phyloP scores from a whole-genome alignment of 2,797 vertebrate genomes.

The Austrolebias charrua region DNA sequence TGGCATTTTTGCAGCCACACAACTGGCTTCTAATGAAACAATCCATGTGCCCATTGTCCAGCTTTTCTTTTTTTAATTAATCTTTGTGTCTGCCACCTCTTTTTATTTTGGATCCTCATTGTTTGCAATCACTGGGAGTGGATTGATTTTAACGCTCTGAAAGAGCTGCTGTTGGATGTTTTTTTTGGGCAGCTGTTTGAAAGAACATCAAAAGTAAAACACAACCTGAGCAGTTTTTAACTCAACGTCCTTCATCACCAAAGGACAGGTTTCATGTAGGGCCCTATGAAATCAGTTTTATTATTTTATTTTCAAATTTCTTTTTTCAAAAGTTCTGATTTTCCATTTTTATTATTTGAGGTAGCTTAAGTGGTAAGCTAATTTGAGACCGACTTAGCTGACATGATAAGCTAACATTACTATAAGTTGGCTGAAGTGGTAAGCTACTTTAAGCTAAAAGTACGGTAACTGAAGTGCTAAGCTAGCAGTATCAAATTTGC shows the following conservation, averaged over 20 bases:
- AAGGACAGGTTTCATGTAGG: not conserved
- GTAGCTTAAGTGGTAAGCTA: too few species aligned
- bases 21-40: slow-evolving; percentile 85
- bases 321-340: too few species aligned
- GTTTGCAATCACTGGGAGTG: slow-evolving; percentile 71
- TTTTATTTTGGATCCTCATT: slow-evolving; percentile 72
- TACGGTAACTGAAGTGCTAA: too few species aligned
- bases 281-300: too few species aligned
- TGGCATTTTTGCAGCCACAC: slow-evolving; percentile 78
- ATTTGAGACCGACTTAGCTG: too few species aligned
- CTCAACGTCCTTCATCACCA: slow-evolving; percentile 29
- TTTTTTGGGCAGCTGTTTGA: slow-evolving; percentile 58
- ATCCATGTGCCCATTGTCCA: slow-evolving; percentile 81
- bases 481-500: too few species aligned
- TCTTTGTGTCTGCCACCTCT: slow-evolving; percentile 79
- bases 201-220: slow-evolving; percentile 66
- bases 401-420: too few species aligned
- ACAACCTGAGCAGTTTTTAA: slow-evolving; percentile 43
- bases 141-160: slow-evolving; percentile 69
- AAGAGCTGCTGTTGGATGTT: slow-evolving; percentile 54
- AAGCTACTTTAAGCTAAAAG: too few species aligned
- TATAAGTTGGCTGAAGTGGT: too few species aligned
- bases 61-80: slow-evolving; percentile 80
- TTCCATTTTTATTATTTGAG: too few species aligned
- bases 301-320: too few species aligned